Evolutionary conservation across 2,797 vertebrate species (phyloP).

Genomic region (Spinus olivaceus): DNA sequence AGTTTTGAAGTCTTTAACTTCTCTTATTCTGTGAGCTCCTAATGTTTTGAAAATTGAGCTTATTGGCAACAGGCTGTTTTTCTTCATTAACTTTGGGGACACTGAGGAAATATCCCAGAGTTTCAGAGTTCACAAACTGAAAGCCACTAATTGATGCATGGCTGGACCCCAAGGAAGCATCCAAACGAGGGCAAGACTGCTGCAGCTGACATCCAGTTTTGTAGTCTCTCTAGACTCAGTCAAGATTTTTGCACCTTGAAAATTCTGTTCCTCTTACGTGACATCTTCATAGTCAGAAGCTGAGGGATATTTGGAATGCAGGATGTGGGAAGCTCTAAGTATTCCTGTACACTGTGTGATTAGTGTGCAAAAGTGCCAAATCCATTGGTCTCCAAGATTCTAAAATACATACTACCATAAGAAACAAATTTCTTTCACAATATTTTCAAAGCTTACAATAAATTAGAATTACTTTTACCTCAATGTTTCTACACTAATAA

Average conservation of each 20-base stretch:
- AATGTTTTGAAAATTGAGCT: background rate
- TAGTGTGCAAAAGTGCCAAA: background rate
- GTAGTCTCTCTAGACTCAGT: background rate
- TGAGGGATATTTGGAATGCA: background rate
- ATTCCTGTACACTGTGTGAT: background rate
- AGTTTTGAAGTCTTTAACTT: background rate
- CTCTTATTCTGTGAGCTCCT: background rate
- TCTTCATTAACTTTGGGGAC: background rate
- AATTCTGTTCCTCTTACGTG: background rate
- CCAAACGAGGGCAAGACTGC: rapidly evolving
- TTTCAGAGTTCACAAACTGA: background rate
- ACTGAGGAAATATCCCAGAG: background rate
- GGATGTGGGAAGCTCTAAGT: background rate
- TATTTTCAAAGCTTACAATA: background rate
- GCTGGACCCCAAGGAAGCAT: background rate
- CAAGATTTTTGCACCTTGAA: background rate
- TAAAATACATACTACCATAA: background rate
- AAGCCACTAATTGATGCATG: background rate
- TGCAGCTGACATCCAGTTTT: background rate
- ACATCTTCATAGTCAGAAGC: background rate
- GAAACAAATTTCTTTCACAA: background rate
- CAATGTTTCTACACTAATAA: background rate
- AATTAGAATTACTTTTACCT: background rate
- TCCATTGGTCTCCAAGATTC: background rate
- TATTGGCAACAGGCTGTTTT: background rate